Evolutionary conservation across 2,888 invertebrate species (phyloP).

Genomic region (Tachina grossa): DNA sequence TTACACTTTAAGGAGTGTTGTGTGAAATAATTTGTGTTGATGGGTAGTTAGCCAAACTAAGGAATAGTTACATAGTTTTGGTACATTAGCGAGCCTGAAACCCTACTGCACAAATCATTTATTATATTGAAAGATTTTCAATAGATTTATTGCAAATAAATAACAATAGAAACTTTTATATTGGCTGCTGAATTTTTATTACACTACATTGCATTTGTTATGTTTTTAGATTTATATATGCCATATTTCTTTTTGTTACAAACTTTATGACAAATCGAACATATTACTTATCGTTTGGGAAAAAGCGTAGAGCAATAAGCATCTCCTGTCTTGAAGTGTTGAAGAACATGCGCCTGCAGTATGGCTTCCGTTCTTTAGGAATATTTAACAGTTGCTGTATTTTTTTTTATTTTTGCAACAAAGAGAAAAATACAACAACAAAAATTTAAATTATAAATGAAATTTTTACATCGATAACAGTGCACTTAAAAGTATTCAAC

Average conservation of each 20-base stretch:
- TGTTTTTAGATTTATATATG: not conserved
- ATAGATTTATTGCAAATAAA: too few relatives aligned
- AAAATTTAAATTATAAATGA: constrained; percentile 72
- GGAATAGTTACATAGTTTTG: too few relatives aligned
- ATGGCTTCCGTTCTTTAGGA: constrained; percentile 66
- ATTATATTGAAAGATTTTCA: too few relatives aligned
- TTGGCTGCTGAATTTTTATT: too few relatives aligned
- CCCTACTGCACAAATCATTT: too few relatives aligned
- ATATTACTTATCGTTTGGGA: not conserved
- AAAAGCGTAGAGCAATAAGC: constrained; percentile 27
- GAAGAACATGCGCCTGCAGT: constrained; percentile 72
- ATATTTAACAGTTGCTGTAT: constrained; percentile 30
- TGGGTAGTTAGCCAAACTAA: too few relatives aligned
- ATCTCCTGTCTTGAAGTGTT: constrained; percentile 66
- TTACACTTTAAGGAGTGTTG: not conserved
- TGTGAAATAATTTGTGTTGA: not conserved
- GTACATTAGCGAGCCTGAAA: too few relatives aligned
- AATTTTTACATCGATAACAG: constrained; percentile 71
- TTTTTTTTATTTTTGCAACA: constrained; percentile 6
- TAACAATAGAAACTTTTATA: too few relatives aligned
- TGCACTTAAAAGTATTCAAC: constrained; percentile 71
- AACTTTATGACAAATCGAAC: constrained; percentile 34
- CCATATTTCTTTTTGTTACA: not conserved
- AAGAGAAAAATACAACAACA: constrained; percentile 50
- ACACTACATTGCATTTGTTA: too few relatives aligned